phyloP scores from a whole-genome alignment of 1,140 invertebrate species.

The Coboldia fuscipes region DNA sequence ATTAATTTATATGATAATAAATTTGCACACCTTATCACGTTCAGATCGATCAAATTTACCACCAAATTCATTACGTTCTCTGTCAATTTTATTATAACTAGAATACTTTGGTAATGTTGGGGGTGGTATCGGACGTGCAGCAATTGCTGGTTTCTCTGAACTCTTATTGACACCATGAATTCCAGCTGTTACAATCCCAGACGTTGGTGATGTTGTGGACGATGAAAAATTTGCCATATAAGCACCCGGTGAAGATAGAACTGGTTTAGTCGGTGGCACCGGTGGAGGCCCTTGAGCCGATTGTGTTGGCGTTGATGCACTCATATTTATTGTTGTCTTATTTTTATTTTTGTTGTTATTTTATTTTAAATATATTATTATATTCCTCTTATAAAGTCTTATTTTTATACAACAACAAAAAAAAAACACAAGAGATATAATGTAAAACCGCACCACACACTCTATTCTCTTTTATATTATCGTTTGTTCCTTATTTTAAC shows the following conservation, averaged over 20 bases:
- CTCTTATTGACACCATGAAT: constrained; percentile 5
- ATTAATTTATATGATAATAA: no score
- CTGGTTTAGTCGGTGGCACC: constrained; percentile 6
- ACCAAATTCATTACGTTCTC: constrained; percentile 5
- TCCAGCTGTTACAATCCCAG: constrained; percentile 2
- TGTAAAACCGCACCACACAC: no score
- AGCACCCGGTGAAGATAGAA: constrained; percentile 5
- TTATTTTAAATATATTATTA: no score
- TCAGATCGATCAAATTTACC: constrained; percentile 6
- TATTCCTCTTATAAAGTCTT: no score
- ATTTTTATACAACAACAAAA: no score
- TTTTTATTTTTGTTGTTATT: no score
- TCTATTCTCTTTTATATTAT: no score
- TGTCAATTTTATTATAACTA: constrained; percentile 5
- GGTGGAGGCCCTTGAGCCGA: constrained; percentile 3
- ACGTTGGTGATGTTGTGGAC: background rate
- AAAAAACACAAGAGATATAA: no score
- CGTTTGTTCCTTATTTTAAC: no score
- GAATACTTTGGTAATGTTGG: constrained; percentile 42
- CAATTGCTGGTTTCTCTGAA: constrained; percentile 15
- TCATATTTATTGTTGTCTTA: no score
- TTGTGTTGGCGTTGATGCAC: no score
- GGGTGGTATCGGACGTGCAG: constrained; percentile 32
- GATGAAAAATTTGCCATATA: constrained; percentile 4
- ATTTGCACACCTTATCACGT: constrained; percentile 4